Evolutionary conservation across 2,113 vertebrate genomes (phyloP), one percentile per base, ranked within the genome.

Genomic region (Numenius arquata): DNA sequence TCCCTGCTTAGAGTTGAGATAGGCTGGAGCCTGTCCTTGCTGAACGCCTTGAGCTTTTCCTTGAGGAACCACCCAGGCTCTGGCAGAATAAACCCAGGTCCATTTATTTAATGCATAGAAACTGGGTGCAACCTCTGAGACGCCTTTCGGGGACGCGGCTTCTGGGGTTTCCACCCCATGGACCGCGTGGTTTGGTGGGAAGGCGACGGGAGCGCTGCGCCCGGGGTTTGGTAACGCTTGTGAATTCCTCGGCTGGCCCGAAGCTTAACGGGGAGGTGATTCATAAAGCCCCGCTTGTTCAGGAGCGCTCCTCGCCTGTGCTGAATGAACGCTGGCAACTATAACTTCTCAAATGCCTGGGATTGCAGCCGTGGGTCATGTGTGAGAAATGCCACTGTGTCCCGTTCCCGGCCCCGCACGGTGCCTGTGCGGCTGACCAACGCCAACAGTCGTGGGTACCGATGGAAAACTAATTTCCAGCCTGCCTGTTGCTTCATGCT

Each of bases 381-480:
- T 26, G 75, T 62, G 82, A 79, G 81, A 76, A 87, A 52, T 8
- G 85, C 63, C 71, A 38, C 72, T 19, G 15, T 0, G 62, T 83
- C 89, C 84, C 14, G 9, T 5, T 88, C 41, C 67, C 22, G 79
- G 79, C 84, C 82, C 88, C 3, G 71, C 6, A 12, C 61, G 1
- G 29, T 6, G 59, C 40, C 84, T 6, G 67, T 21, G 59, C 12
- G 41, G 47, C 85, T 41, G 86, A 81, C 63, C 82, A 30, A 3
- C 9, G 14, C 86, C 84, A 22, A 1, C 83, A 1, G 7, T 48
- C 20, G 8, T 2, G 43, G 83, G 75, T 61, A 71, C 86, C 38
- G 1, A 66, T 95, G 94, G 95, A 97, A 97, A 97, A 96, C 76
- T 95, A 74, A 94, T 96, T 96, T 96, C 77, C 91, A 96, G 90